These are phyloP conservation scores for Drosophila setosimentum DNA, from an alignment of 2,888 invertebrate genomes.

Conservation along the genomic window DNA sequence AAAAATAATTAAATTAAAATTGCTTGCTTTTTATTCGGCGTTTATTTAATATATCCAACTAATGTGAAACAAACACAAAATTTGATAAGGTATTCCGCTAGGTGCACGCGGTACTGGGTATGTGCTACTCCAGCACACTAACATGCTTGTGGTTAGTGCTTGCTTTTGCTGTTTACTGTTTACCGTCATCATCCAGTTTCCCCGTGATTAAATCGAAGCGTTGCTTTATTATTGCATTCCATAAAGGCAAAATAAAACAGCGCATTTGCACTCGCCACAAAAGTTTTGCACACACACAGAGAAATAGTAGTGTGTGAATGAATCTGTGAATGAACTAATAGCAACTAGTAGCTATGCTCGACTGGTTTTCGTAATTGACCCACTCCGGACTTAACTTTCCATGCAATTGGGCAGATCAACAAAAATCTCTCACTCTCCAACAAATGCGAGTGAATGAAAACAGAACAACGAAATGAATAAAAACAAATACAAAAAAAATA, in stretches of 20 bases:
- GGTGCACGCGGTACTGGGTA: background rate
- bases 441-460: slow-evolving; percentile 16
- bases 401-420: slow-evolving; percentile 60
- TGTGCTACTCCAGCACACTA: background rate
- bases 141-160: background rate
- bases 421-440: slow-evolving; percentile 26
- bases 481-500: slow-evolving; percentile 25
- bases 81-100: background rate
- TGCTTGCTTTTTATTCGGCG: background rate
- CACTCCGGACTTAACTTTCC: slow-evolving; percentile 63
- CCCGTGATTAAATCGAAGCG: slow-evolving; percentile 12
- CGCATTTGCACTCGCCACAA: slow-evolving; percentile 14
- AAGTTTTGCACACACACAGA: slow-evolving; percentile 1
- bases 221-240: slow-evolving; percentile 18
- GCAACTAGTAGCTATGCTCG: slow-evolving; percentile 29
- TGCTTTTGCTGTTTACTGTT: slow-evolving; percentile 8
- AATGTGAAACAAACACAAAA: background rate
- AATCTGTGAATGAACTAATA: slow-evolving; percentile 5
- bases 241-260: slow-evolving; percentile 9
- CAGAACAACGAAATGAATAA: slow-evolving; percentile 9
- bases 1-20: background rate
- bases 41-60: background rate
- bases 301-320: slow-evolving; percentile 10
- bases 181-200: slow-evolving; percentile 12
- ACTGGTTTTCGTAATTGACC: slow-evolving; percentile 69